Evolutionary conservation across 2,888 invertebrate genomes (phyloP), one percentile per base, ranked within the genome.

Genomic region (Spisula subtruncata): DNA sequence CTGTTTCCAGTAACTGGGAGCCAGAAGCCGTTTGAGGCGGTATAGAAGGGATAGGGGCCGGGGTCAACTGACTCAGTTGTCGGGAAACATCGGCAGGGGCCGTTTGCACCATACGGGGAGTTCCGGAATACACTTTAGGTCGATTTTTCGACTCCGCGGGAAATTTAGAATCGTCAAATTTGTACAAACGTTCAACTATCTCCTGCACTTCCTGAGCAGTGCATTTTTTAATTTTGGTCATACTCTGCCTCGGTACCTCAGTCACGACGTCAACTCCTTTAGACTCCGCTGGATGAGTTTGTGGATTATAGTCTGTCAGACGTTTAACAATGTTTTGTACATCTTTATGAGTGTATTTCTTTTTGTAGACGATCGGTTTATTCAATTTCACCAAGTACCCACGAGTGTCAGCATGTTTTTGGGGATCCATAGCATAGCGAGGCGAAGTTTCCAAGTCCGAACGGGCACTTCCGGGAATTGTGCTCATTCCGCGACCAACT

Each of bases 141-240:
- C 85, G 80, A 10, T 41, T 25, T 60, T 89, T 90, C 14, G 93
- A 93, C 54, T 93, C 92, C 14, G 93, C 90, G 14, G 93, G 93
- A 90, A 92, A 92, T 90, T 75, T 88, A 80, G 90, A 79, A 25
- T 83, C 92, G 87, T 93, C 92, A 91, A 90, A 92, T 48, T 80
- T 90, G 81, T 93, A 94, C 46, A 94, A 86, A 48, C 94, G 83
- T 81, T 94, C 94, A 0, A 94, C 94, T 35, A 94, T 94, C n/a
- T 94, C 93, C 80, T 94, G 93, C 6, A 94, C 94, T 86, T 94
- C 93, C 29, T 93, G 92, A 1, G 94, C 92, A 0, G 93, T 89
- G 54, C 94, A 94, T 79, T 94, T 94, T 86, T 93, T 93, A 2
- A 94, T 84, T 41, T 85, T 87, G 1, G 89, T 81, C 94, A 94